Conservation (phyloP, 92 coral and sea anemone genomes). For the Galaxea fascicularis region DNA sequence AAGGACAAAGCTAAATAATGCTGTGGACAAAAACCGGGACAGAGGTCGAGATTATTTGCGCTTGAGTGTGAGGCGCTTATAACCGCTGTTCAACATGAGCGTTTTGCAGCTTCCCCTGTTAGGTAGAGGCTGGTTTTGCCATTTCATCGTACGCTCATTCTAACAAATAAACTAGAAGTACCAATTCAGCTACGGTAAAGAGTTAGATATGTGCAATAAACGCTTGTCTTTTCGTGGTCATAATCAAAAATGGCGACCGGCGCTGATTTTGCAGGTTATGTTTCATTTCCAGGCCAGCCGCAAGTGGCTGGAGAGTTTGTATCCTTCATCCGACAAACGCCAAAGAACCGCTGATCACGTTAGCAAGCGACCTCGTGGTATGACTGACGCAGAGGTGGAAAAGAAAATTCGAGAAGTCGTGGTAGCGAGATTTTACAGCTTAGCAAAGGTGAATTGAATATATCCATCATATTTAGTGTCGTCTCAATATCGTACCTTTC, state of each 20-base stretch:
- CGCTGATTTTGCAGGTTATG: not conserved
- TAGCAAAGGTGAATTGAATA: slow-evolving; percentile 77
- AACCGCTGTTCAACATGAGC: too few relatives aligned
- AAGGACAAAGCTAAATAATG: too few relatives aligned
- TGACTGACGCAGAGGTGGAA: slow-evolving; percentile 81
- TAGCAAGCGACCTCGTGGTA: slow-evolving; percentile 54
- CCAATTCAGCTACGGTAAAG: too few relatives aligned
- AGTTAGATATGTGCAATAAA: too few relatives aligned
- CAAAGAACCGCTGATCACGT: slow-evolving; percentile 54
- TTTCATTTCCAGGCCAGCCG: slow-evolving; percentile 72
- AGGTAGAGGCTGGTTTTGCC: too few relatives aligned
- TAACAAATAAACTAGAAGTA: too few relatives aligned
- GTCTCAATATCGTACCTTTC: too few relatives aligned
- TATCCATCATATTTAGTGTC: not conserved
- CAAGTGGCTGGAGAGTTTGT: slow-evolving; percentile 81
- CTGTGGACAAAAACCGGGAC: too few relatives aligned
- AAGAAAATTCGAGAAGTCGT: slow-evolving; percentile 84
- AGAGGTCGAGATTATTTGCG: too few relatives aligned
- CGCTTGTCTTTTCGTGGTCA: not conserved
- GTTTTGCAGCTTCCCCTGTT: too few relatives aligned
- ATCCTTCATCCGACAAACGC: slow-evolving; percentile 66
- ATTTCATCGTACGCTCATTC: too few relatives aligned
- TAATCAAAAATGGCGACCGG: not conserved
- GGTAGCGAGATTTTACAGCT: slow-evolving; percentile 88
- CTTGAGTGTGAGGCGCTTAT: too few relatives aligned